Conservation (phyloP, 1,140 invertebrate genomes). For the Drosophila pandora region DNA sequence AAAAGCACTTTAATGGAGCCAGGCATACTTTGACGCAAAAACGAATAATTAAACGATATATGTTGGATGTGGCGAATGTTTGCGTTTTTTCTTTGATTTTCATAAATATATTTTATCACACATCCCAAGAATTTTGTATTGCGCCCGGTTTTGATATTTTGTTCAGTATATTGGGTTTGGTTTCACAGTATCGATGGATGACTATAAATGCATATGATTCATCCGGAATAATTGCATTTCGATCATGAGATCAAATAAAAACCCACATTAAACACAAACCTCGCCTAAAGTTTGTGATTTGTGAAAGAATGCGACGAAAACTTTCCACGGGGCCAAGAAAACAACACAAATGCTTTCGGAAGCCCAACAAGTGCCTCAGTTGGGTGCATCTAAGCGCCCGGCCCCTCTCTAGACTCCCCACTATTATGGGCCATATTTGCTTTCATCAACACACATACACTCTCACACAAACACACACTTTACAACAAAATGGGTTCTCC, state of each 20-base stretch:
- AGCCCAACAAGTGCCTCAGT: conserved; percentile 61
- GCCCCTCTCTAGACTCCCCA: neutral
- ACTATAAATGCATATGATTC: conserved; percentile 19
- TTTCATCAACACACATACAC: neutral
- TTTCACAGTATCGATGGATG: conserved; percentile 17
- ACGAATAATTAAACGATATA: neutral
- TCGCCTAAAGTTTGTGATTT: no score
- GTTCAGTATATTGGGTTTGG: conserved; percentile 8
- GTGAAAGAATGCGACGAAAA: conserved; percentile 16
- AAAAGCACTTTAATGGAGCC: neutral
- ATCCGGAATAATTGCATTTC: conserved; percentile 14
- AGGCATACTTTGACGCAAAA: neutral
- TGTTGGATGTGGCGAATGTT: neutral
- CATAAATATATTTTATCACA: neutral
- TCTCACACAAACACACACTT: no score
- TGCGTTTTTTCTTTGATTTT: neutral
- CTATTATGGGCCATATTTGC: conserved; percentile 39
- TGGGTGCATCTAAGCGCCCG: conserved; percentile 9
- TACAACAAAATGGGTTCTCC: conserved; percentile 49
- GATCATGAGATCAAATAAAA: conserved; percentile 4
- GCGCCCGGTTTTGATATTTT: neutral
- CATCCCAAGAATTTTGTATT: neutral
- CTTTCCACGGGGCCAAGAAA: conserved; percentile 40
- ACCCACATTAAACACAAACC: no score
- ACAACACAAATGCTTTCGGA: conserved; percentile 37